Evolutionary conservation across 2,888 invertebrate genomes (phyloP).

Genomic region (Trachelus stipa): DNA sequence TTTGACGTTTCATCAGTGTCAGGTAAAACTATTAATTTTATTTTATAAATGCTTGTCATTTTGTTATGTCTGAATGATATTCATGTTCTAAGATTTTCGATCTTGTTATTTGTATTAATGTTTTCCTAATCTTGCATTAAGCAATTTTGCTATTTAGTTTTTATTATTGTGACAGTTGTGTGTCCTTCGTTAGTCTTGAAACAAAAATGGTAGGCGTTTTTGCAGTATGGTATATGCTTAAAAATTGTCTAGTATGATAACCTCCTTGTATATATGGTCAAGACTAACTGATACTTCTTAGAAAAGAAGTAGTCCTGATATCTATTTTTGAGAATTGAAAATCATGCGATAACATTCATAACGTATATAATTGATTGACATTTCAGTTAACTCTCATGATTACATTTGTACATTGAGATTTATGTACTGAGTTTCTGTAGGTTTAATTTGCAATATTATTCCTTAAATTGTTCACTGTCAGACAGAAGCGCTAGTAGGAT

Average conservation of each 20-base stretch:
- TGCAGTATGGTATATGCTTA: background rate
- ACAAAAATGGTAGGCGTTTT: background rate
- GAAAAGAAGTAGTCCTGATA: background rate
- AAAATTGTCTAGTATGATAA: background rate
- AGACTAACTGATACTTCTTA: background rate
- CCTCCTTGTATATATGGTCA: background rate
- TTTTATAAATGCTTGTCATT: background rate
- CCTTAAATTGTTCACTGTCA: background rate
- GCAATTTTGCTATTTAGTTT: background rate
- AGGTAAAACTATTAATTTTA: background rate
- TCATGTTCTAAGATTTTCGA: background rate
- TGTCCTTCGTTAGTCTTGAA: background rate
- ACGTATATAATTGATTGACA: background rate
- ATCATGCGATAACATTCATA: background rate
- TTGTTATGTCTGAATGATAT: background rate
- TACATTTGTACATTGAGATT: background rate
- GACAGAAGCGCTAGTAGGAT: background rate
- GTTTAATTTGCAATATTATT: background rate
- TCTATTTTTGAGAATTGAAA: background rate
- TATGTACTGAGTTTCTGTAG: background rate
- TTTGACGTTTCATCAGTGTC: background rate
- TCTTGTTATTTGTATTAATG: background rate
- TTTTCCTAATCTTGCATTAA: background rate
- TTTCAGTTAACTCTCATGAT: background rate
- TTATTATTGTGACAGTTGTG: background rate